A percentile compares a stretch with the other conserved stretches of the same genome.
phyloP scores from a whole-genome alignment of 2,888 invertebrate species.

The Lepas anatifera region DNA sequence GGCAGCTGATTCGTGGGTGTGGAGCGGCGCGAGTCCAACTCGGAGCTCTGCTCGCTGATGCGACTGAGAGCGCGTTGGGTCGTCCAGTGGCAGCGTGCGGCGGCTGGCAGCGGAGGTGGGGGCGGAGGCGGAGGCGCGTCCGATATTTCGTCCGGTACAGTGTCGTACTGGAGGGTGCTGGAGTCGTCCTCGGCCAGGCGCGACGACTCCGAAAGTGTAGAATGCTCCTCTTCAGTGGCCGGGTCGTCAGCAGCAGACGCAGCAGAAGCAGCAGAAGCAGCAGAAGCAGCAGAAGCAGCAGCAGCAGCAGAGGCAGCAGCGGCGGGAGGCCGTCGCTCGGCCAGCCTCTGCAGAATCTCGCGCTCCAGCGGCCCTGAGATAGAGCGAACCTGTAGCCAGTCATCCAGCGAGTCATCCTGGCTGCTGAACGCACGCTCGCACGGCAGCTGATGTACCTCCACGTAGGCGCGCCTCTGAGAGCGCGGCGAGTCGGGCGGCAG shows the following conservation, averaged over 20 bases:
- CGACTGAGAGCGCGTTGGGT: slow-evolving; percentile 57
- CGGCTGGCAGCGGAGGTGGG: too few species aligned
- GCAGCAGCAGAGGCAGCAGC: neutral
- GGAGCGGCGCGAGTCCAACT: slow-evolving; percentile 20
- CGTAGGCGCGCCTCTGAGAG: neutral
- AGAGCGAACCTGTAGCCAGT: neutral
- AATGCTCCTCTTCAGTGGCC: neutral
- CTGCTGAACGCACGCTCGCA: neutral
- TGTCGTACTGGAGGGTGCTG: slow-evolving; percentile 12
- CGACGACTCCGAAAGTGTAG: neutral
- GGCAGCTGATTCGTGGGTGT: neutral
- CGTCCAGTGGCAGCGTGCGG: too few species aligned
- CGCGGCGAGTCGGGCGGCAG: neutral
- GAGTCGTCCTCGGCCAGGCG: neutral
- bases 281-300: neutral
- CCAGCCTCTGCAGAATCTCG: neutral
- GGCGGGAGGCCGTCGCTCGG: too few species aligned
- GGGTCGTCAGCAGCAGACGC: neutral
- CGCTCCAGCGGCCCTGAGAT: neutral
- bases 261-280: neutral
- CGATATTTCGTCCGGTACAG: neutral
- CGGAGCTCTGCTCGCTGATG: slow-evolving; percentile 64
- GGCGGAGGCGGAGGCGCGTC: neutral
- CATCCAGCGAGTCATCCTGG: neutral
- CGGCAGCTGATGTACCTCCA: slow-evolving; percentile 10